phyloP scores from a whole-genome alignment of 2,797 vertebrate species.

The Semaprochilodus insignis region DNA sequence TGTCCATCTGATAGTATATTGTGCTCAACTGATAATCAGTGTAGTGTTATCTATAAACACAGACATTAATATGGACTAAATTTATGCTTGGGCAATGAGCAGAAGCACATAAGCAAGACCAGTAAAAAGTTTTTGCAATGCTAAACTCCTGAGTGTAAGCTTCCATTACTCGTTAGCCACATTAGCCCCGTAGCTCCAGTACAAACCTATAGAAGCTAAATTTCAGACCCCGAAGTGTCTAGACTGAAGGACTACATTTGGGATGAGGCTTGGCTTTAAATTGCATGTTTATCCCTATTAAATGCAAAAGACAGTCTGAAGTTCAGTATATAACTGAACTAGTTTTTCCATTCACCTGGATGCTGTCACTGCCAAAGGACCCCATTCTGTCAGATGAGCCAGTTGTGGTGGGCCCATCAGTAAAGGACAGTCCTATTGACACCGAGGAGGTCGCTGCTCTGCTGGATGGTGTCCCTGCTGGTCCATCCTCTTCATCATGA shows the following conservation, averaged over 20 bases:
- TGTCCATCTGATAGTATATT: too few relatives aligned
- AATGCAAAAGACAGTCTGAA: too few relatives aligned
- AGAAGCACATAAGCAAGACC: too few relatives aligned
- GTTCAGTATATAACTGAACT: too few relatives aligned
- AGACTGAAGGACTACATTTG: not conserved
- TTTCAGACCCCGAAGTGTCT: not conserved
- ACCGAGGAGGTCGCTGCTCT: slow-evolving; percentile 66
- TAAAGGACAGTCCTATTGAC: slow-evolving; percentile 66
- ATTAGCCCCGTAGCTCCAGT: not conserved
- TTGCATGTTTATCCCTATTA: not conserved
- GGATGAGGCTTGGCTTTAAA: too few relatives aligned
- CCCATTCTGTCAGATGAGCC: slow-evolving; percentile 55
- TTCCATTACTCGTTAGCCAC: not conserved
- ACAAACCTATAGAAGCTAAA: not conserved
- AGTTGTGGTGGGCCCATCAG: slow-evolving; percentile 55
- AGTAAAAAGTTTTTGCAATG: too few relatives aligned
- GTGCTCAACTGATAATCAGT: too few relatives aligned
- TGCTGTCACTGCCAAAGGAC: slow-evolving; percentile 56
- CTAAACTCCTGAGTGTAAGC: too few relatives aligned
- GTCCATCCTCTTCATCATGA: slow-evolving; percentile 62
- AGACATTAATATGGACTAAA: too few relatives aligned
- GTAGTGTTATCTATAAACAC: too few relatives aligned
- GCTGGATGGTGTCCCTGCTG: slow-evolving; percentile 59
- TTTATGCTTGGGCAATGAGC: too few relatives aligned
- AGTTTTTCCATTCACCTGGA: slow-evolving; percentile 66